Base-by-base conservation (phyloP, 2,113 vertebrate species). In the Riparia riparia region DNA sequence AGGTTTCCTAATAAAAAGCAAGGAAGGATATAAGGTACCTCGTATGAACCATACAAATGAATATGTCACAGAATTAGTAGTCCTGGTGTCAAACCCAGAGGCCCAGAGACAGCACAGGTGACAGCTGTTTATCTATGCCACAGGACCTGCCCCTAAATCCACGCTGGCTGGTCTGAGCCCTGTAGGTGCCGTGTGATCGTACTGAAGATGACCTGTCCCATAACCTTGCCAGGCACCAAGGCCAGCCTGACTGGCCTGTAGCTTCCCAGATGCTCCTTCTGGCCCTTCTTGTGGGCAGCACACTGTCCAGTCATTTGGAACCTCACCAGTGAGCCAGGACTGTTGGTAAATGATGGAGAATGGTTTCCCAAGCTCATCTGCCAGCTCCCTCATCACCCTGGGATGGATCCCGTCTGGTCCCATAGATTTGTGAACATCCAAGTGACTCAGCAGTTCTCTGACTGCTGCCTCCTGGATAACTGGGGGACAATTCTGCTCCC, bases 301-400 rank as follows among this genome's bases (percentile, higher is more conserved):
- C 41, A 66, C 1, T 37, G 41, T 3, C 21, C 63, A 47, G 28
- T 32, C 51, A 47, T 2, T n/a, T 32, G 51, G n/a, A 3, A 81
- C 28, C 21, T 47, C 8, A 7, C 28, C n/a, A 21, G 21, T 47
- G 42, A 39, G 21, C 8, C 51, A 57, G 15, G n/a, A 45, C n/a
- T 31, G n/a, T 3, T 20, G 61, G 12, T 19, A 45, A 56, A 56
- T 37, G 16, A 66, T 49, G n/a, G 21, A 39, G 17, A 68, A 28
- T 0, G 0, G n/a, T n/a, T 57, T 47, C 2, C 0, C 21, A 37
- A 39, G 63, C 28, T 68, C n/a, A 31, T 56, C 63, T 56, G 17
- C 26, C 42, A 32, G 8, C 17, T 68, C 28, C 13, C 28, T 57
- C 42, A 8, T 17, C n/a, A 47, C 21, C 64, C n/a, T 57, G 7